Base-by-base conservation (phyloP, 2,888 invertebrate genomes). In the Byasa hedistus region DNA sequence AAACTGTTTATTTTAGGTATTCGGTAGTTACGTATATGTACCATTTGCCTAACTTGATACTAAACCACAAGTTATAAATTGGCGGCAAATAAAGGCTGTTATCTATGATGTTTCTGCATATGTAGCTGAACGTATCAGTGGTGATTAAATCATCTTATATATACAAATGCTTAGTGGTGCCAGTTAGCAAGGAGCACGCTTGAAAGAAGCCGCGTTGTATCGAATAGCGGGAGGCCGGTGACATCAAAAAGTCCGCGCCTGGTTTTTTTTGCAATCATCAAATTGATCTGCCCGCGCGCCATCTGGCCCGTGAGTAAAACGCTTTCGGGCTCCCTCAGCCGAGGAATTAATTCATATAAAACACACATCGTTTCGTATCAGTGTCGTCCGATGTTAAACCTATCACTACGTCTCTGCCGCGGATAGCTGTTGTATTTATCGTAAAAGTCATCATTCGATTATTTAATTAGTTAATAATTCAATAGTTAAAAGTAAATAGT, bases 291-390 rank as follows among this genome's bases (percentile, higher is more conserved):
- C 88, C 87, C 90, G 86, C 79, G 80, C 83, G 87, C 86, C 91
- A 91, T 91, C 90, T 91, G 91, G 91, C 83, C 89, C 89, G 86
- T 87, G 82, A 90, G 87, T 85, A 86, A 89, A 89, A 79, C 85
- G 90, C 89, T 91, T 91, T 91, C 76, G 84, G 76, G 77, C 64
- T 76, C 87, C 78, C 81, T 86, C 86, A 87, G 82, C 87, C 89
- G 89, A 84, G 76, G 91, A 91, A 91, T 91, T 90, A 91, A 91
- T 91, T 91, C 87, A 89, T 88, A 89, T 88, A 91, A 89, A 89
- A 91, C 86, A 86, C 83, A 82, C 80, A 83, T 81, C 80, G 80
- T 75, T 80, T 75, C 73, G 70, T 78, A 76, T 77, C 71, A 61
- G 73, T 71, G 68, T 75, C 73, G 67, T 69, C 75, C 74, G 74